Evolutionary conservation across 1,140 invertebrate genomes (phyloP).

Genomic region (Trachymyrmex septentrionalis): DNA sequence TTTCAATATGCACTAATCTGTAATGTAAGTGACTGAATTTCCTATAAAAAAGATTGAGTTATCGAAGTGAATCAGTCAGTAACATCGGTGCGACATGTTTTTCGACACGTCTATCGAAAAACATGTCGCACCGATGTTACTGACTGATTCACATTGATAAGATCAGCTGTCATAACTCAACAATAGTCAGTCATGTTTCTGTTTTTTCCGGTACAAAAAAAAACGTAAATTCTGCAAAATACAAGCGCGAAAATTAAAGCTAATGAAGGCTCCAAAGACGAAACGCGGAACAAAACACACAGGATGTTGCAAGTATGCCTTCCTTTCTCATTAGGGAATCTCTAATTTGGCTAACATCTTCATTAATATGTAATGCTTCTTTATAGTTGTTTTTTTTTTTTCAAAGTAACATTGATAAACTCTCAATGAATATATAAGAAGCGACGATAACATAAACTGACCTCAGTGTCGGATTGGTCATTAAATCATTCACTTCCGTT

Average conservation of each 20-base stretch:
- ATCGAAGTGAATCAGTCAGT: too few relatives aligned
- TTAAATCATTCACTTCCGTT: constrained; percentile 25
- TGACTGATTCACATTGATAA: neutral
- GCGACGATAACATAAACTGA: neutral
- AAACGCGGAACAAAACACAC: neutral
- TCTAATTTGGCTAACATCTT: neutral
- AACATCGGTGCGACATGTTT: too few relatives aligned
- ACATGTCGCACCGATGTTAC: neutral
- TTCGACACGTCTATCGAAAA: neutral
- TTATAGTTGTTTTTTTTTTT: neutral
- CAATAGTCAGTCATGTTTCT: neutral
- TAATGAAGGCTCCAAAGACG: neutral
- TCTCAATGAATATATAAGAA: neutral
- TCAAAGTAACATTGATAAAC: neutral
- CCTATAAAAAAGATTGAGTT: too few relatives aligned
- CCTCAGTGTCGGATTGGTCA: neutral
- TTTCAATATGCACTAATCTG: too few relatives aligned
- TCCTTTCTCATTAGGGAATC: neutral
- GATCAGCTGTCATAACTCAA: constrained; percentile 8
- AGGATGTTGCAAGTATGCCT: neutral
- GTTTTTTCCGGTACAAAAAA: neutral
- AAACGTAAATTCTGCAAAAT: neutral
- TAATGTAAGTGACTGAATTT: too few relatives aligned
- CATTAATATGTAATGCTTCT: neutral
- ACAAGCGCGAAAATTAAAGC: neutral